phyloP scores from a whole-genome alignment of 2,888 invertebrate genomes.

The Cenopis cana region DNA sequence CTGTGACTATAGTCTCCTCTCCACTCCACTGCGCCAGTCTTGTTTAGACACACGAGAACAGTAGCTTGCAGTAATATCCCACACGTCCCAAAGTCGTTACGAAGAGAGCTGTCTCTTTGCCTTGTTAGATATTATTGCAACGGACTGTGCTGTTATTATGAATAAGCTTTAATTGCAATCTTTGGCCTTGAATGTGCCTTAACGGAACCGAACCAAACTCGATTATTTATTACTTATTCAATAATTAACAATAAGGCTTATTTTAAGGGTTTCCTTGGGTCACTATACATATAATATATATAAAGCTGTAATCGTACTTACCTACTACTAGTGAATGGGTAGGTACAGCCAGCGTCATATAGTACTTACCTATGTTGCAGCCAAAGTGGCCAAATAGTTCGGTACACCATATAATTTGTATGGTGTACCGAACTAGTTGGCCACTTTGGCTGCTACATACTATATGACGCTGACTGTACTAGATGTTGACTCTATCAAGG shows the following conservation, averaged over 20 bases:
- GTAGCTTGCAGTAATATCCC: background rate
- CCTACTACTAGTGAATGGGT: background rate
- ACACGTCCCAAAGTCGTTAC: background rate
- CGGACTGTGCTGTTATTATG: conserved; percentile 9
- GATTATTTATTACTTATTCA: conserved; percentile 55
- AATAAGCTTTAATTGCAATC: conserved; percentile 76
- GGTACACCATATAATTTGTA: too few species aligned
- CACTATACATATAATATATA: background rate
- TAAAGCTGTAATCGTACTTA: background rate
- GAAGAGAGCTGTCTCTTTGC: background rate
- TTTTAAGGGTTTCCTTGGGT: background rate
- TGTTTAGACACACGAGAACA: background rate
- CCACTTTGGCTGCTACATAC: too few species aligned
- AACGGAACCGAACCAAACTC: conserved; percentile 81
- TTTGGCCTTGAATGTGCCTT: conserved; percentile 79
- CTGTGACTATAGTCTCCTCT: too few species aligned
- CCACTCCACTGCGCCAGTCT: background rate
- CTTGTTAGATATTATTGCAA: background rate
- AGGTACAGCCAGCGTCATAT: too few species aligned
- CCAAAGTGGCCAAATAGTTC: too few species aligned
- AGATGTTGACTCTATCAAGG: background rate
- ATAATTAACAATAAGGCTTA: conserved; percentile 23
- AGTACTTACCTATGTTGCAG: too few species aligned
- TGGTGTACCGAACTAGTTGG: too few species aligned
- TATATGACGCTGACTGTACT: too few species aligned